These are phyloP conservation scores for Stictonetta naevosa DNA, from an alignment of 2,113 vertebrate genomes.

Conservation along the genomic window DNA sequence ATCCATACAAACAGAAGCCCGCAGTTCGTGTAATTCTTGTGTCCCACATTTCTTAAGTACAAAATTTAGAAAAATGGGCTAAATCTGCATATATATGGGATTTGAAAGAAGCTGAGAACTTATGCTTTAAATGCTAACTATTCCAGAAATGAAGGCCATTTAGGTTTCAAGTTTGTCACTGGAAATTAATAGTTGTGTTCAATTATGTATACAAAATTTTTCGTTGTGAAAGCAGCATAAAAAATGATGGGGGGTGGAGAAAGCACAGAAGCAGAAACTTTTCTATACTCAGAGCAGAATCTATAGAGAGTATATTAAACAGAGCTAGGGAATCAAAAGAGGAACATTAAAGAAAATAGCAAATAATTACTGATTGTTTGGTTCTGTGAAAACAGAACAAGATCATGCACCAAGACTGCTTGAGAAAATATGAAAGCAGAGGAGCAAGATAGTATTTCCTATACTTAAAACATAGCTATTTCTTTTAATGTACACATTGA, in stretches of 20 bases:
- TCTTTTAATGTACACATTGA: not conserved
- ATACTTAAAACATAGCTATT: not conserved
- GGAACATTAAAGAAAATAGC: not conserved
- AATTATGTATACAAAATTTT: not conserved
- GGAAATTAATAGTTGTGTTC: not conserved
- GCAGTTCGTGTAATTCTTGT: not conserved
- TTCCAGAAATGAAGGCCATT: slow-evolving; percentile 30
- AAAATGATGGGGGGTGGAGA: not conserved
- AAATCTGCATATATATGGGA: not conserved
- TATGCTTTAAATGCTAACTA: not conserved
- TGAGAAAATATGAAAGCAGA: not conserved
- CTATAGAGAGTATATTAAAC: not conserved
- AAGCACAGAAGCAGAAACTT: not conserved
- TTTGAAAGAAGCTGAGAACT: not conserved
- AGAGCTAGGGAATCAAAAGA: not conserved
- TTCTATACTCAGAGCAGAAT: not conserved
- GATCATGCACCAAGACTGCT: not conserved
- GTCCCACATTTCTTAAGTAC: not conserved
- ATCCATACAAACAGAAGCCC: not conserved
- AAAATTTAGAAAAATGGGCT: not conserved
- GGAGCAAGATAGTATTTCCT: not conserved
- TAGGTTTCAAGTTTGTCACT: not conserved
- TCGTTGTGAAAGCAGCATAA: not conserved
- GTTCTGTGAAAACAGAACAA: not conserved
- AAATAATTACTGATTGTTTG: not conserved